Evolutionary conservation across 35 echinoderm and acorn worm genomes (phyloP).

Genomic region (Heliocidaris erythrogramma): DNA sequence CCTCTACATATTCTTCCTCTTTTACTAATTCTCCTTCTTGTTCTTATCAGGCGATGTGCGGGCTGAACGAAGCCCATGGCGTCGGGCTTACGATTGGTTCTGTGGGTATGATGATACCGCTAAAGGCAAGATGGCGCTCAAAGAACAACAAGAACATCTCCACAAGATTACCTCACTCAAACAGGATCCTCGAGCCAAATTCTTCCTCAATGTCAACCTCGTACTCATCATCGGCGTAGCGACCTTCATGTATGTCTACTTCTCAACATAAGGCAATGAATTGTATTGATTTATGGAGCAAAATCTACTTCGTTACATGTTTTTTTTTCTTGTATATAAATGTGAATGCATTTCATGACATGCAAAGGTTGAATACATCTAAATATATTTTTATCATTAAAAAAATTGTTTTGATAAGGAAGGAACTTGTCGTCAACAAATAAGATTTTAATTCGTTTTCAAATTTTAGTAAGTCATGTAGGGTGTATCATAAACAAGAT

Average conservation of each 20-base stretch:
- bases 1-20: not conserved
- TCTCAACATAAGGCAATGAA: conserved; percentile 7
- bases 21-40: not conserved
- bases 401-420: no score
- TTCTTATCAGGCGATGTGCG: not conserved
- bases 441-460: no score
- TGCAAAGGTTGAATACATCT: no score
- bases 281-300: not conserved
- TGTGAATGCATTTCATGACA: no score
- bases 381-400: no score
- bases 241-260: conserved; percentile 62
- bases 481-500: no score
- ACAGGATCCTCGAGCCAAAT: conserved; percentile 67
- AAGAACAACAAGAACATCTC: conserved; percentile 53
- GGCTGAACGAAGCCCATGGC: not conserved
- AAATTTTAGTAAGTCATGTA: no score
- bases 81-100: conserved; percentile 83
- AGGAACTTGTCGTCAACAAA: no score
- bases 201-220: conserved; percentile 76
- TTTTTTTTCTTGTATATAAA: no score
- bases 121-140: conserved; percentile 28
- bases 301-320: not conserved
- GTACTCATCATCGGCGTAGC: conserved; percentile 60
- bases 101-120: conserved; percentile 71
- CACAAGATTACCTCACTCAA: conserved; percentile 69